phyloP scores from a whole-genome alignment of 2,888 invertebrate genomes.

The Hirudinaria manillensis region DNA sequence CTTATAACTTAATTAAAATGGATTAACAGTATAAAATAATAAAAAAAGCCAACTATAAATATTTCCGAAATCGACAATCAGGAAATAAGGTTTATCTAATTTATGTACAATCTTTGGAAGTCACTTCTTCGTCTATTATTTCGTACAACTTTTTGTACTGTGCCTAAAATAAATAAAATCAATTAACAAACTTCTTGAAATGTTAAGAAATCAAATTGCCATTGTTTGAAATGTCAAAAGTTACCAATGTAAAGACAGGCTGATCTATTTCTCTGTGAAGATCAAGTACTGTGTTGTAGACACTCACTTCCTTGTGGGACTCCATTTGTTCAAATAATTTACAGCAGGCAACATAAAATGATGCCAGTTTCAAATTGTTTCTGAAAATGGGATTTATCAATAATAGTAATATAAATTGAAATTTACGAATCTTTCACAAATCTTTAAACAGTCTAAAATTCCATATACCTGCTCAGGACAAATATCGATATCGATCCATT shows the following conservation, averaged over 20 bases:
- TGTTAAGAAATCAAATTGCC: too few relatives aligned
- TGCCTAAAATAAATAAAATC: neutral
- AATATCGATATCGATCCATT: neutral
- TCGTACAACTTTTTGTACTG: neutral
- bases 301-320: neutral
- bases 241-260: neutral
- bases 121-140: conserved; percentile 2
- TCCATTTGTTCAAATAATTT: neutral
- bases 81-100: too few relatives aligned
- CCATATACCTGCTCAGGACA: neutral
- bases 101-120: too few relatives aligned
- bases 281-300: neutral
- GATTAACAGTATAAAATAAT: too few relatives aligned
- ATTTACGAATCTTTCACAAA: neutral
- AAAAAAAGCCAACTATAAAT: too few relatives aligned
- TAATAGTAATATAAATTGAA: neutral
- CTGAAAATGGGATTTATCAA: neutral
- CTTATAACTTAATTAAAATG: too few relatives aligned
- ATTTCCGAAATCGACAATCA: too few relatives aligned
- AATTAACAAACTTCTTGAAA: too few relatives aligned
- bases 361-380: conserved; percentile 1
- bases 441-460: too few relatives aligned
- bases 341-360: neutral
- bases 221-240: too few relatives aligned
- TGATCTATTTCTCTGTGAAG: neutral